Evolutionary conservation across 2,888 invertebrate species (phyloP).

Genomic region (Cheilosia vernalis): DNA sequence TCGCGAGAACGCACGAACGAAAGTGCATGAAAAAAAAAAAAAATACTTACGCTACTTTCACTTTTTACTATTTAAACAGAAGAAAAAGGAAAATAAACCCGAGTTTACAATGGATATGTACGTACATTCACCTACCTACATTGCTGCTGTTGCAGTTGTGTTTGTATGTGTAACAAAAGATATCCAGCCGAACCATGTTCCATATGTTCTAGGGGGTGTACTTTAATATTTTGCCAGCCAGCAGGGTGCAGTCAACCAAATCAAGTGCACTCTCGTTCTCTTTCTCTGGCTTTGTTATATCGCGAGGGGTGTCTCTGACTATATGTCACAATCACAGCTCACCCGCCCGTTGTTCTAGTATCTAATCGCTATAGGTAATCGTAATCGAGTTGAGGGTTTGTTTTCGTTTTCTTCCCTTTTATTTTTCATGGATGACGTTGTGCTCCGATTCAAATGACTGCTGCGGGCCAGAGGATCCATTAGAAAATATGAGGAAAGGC

Average conservation of each 20-base stretch:
- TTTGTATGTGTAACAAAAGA: slow-evolving; percentile 15
- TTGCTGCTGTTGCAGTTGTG: slow-evolving; percentile 19
- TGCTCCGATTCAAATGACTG: slow-evolving; percentile 1
- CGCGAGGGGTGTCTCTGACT: neutral
- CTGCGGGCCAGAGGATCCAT: neutral
- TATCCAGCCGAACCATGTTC: slow-evolving; percentile 30
- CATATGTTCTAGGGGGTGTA: neutral
- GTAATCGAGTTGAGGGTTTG: neutral
- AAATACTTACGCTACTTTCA: slow-evolving; percentile 56
- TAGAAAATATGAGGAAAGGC: slow-evolving; percentile 12
- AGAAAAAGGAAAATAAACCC: slow-evolving; percentile 44
- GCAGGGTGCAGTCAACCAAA: slow-evolving; percentile 46
- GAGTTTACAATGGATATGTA: slow-evolving; percentile 22
- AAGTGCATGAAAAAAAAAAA: slow-evolving; percentile 49
- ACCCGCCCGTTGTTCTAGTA: slow-evolving; percentile 4
- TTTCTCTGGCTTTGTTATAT: slow-evolving; percentile 7
- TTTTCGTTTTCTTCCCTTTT: neutral
- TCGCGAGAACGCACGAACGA: slow-evolving; percentile 63
- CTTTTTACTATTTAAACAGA: slow-evolving; percentile 62
- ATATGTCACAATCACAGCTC: neutral
- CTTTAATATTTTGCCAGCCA: neutral
- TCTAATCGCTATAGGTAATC: slow-evolving; percentile 49
- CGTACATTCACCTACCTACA: neutral
- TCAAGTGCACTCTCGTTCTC: slow-evolving; percentile 49
- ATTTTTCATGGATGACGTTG: neutral